Evolutionary conservation across 2,797 vertebrate genomes (phyloP).

Genomic region (Petrocephalus sullivani): DNA sequence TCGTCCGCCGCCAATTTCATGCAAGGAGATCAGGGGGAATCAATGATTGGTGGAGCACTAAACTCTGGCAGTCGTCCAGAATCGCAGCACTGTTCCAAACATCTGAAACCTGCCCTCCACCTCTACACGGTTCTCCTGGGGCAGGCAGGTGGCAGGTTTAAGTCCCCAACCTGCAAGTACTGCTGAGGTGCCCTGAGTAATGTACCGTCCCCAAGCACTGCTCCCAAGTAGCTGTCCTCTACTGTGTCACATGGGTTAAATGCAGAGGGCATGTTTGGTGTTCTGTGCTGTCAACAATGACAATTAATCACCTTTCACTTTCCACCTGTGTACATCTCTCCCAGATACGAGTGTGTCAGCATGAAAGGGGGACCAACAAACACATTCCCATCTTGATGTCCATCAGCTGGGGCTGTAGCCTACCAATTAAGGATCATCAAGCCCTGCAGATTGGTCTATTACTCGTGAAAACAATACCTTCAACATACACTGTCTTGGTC

Average conservation of each 20-base stretch:
- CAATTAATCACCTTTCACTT: no score
- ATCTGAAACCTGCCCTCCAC: slow-evolving; percentile 8
- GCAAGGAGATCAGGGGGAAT: background rate
- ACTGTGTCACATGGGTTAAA: no score
- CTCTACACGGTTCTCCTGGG: background rate
- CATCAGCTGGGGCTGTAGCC: background rate
- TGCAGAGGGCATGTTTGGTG: no score
- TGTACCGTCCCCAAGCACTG: no score
- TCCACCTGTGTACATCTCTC: background rate
- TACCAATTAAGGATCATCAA: background rate
- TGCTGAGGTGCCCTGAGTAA: no score
- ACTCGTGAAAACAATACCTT: background rate
- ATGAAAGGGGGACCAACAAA: background rate
- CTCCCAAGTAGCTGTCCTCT: no score
- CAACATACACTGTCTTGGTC: background rate
- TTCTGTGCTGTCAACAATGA: no score
- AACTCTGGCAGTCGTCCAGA: background rate
- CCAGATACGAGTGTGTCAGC: background rate
- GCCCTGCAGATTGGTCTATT: background rate
- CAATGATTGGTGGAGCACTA: background rate
- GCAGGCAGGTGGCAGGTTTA: no score
- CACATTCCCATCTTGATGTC: background rate
- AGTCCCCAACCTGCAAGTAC: no score
- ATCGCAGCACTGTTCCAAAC: background rate
- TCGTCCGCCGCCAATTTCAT: background rate